Evolutionary conservation across 2,797 vertebrate genomes (phyloP).

Genomic region (Myioborus melanocephalus): DNA sequence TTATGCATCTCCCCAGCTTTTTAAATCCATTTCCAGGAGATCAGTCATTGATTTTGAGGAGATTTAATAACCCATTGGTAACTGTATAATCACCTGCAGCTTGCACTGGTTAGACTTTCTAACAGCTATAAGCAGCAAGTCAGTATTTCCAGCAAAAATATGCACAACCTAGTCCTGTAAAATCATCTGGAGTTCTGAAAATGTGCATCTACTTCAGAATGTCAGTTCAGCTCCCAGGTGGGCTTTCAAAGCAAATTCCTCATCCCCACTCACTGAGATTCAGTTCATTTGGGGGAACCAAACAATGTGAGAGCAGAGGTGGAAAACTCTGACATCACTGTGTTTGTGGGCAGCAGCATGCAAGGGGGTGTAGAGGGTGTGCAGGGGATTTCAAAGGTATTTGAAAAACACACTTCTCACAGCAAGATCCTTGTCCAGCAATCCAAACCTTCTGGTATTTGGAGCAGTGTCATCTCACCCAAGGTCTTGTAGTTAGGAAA

Average conservation of each 20-base stretch:
- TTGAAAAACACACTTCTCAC: not conserved
- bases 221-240: not conserved
- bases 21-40: constrained; percentile 18
- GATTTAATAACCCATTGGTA: constrained; percentile 40
- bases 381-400: not conserved
- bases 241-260: not conserved
- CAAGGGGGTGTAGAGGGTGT: not conserved
- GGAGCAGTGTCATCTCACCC: not conserved
- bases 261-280: not conserved
- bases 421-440: not conserved
- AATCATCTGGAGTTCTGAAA: not conserved
- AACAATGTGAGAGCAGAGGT: not conserved
- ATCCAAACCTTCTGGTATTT: not conserved
- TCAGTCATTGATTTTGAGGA: constrained; percentile 31
- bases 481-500: not conserved
- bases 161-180: not conserved
- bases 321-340: not conserved
- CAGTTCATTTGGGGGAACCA: not conserved
- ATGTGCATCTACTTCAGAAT: not conserved
- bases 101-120: not conserved
- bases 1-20: constrained; percentile 18
- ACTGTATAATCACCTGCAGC: constrained; percentile 6
- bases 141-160: not conserved
- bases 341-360: not conserved
- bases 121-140: not conserved